Evolutionary conservation across 2,113 vertebrate genomes (phyloP).

Genomic region (Prionailurus viverrinus): DNA sequence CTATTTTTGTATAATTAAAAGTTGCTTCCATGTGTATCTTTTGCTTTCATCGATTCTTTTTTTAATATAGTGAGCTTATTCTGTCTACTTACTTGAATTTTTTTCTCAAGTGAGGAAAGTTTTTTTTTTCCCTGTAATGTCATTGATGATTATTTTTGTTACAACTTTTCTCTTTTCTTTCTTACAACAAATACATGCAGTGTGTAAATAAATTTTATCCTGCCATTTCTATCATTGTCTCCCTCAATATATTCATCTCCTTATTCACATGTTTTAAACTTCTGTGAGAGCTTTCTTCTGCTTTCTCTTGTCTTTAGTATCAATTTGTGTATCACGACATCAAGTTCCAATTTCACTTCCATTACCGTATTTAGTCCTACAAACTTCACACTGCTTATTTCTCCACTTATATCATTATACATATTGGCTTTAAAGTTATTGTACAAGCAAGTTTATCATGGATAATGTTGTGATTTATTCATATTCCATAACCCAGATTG

Average conservation of each 20-base stretch:
- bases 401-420: background rate
- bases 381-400: background rate
- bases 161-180: background rate
- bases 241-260: background rate
- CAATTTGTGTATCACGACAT: background rate
- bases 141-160: background rate
- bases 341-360: background rate
- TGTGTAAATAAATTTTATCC: background rate
- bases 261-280: background rate
- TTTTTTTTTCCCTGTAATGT: constrained; percentile 32
- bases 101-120: constrained; percentile 9
- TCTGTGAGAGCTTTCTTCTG: background rate
- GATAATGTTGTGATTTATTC: background rate
- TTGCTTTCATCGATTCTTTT: background rate
- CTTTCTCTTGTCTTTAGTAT: background rate
- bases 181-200: background rate
- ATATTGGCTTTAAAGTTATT: background rate
- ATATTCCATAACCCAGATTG: background rate
- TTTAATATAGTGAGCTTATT: background rate
- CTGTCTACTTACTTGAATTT: background rate
- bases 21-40: background rate
- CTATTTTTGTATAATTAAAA: constrained; percentile 8
- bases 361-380: background rate
- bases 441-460: background rate
- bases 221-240: background rate